Evolutionary conservation across 2,797 vertebrate species (phyloP).

Genomic region (Myotis daubentonii): DNA sequence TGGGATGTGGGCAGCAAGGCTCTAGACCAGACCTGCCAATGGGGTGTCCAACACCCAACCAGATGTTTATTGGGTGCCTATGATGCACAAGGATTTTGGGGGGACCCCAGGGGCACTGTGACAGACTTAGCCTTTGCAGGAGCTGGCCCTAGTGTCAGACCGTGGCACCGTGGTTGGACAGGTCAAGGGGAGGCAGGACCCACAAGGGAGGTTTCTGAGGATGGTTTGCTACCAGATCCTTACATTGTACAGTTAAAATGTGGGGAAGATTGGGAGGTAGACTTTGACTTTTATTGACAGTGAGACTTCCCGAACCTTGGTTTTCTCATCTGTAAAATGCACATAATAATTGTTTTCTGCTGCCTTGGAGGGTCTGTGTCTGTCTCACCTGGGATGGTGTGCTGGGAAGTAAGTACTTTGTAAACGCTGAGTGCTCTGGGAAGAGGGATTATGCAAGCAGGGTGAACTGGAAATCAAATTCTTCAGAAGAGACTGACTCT

Average conservation of each 20-base stretch:
- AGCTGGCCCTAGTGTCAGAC: background rate
- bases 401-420: background rate
- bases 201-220: background rate
- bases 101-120: rapidly evolving
- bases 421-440: background rate
- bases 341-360: background rate
- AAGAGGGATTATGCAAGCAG: background rate
- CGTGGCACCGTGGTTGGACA: background rate
- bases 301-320: background rate
- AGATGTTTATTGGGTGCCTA: background rate
- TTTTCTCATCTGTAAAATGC: background rate
- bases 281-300: background rate
- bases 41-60: background rate
- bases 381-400: background rate
- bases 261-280: background rate
- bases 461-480: background rate
- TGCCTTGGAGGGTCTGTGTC: background rate
- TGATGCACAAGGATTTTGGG: background rate
- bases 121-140: background rate
- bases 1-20: background rate
- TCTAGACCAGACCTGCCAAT: background rate
- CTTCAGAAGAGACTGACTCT: background rate
- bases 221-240: too few relatives aligned
- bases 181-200: background rate
- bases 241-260: background rate